A percentile compares a stretch with the other conserved stretches of the same genome.
phyloP scores from a whole-genome alignment of 2,113 vertebrate species.

The Petrocephalus microphthalmus region DNA sequence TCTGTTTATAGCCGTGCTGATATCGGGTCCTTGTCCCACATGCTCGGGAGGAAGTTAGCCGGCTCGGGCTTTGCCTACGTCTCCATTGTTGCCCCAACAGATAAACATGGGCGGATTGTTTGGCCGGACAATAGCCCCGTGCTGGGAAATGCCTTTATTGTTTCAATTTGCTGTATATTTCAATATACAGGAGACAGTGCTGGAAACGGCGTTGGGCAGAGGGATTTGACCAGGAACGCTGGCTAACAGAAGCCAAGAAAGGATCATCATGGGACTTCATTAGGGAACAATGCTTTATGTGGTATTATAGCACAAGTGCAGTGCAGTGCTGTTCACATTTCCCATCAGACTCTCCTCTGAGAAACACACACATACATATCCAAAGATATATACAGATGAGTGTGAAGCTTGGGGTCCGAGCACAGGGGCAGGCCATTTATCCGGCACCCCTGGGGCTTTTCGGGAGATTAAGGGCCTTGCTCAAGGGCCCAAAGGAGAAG shows the following conservation, averaged over 20 bases:
- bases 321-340: not conserved
- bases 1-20: not conserved
- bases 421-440: not conserved
- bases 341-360: not conserved
- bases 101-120: conserved; percentile 43
- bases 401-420: not conserved
- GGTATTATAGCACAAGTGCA: not conserved
- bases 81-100: conserved; percentile 43
- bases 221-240: not conserved
- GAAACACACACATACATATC: not conserved
- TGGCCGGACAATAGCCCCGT: conserved; percentile 50
- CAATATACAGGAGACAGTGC: conserved; percentile 3
- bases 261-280: not conserved
- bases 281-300: not conserved
- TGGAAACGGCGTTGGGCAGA: not conserved
- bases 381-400: too few relatives aligned
- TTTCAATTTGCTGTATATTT: conserved; percentile 24
- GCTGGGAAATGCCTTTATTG: conserved; percentile 50
- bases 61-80: conserved; percentile 53
- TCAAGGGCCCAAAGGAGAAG: not conserved
- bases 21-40: conserved; percentile 46
- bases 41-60: conserved; percentile 46
- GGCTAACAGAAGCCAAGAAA: not conserved
- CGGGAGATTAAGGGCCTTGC: not conserved
- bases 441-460: not conserved